Evolutionary conservation across 2,888 invertebrate species (phyloP).

Genomic region (Anodontia alba): DNA sequence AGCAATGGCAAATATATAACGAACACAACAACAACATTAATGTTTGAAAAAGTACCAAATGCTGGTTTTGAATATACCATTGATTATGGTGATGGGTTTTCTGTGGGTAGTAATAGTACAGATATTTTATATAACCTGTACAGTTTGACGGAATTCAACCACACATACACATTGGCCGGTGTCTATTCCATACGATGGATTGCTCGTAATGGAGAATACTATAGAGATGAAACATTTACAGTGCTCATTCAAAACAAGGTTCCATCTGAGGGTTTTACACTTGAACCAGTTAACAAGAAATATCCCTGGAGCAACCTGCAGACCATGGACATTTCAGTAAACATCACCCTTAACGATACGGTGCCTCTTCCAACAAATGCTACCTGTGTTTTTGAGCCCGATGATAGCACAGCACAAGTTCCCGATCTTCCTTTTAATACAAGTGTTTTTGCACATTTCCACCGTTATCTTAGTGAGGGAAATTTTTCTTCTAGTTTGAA

Average conservation of each 20-base stretch:
- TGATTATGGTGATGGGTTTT: conserved; percentile 48
- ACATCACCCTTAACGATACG: conserved; percentile 42
- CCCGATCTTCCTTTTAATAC: conserved; percentile 18
- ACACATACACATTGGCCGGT: conserved; percentile 35
- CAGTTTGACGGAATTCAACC: conserved; percentile 36
- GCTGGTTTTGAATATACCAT: conserved; percentile 47
- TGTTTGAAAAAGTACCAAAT: conserved; percentile 46
- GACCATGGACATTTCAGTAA: conserved; percentile 32
- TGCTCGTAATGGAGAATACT: conserved; percentile 41
- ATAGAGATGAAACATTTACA: conserved; percentile 31
- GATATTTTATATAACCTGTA: conserved; percentile 34
- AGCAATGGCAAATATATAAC: conserved; percentile 52
- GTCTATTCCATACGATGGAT: conserved; percentile 46
- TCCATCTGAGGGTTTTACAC: conserved; percentile 31
- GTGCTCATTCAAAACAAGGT: conserved; percentile 55
- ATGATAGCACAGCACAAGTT: conserved; percentile 29
- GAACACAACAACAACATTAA: conserved; percentile 45
- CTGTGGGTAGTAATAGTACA: conserved; percentile 1
- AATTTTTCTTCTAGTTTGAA: conserved; percentile 39
- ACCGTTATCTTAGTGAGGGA: conserved; percentile 42
- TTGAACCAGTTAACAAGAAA: conserved; percentile 45
- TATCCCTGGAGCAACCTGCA: conserved; percentile 59
- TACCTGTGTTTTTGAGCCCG: conserved; percentile 47
- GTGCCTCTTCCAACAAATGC: conserved; percentile 52
- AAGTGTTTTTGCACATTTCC: conserved; percentile 32